Percentiles rank a stretch among this genome's conserved stretches.
These are phyloP conservation scores for Pardalotus punctatus DNA, from an alignment of 2,113 vertebrate species.

Conservation along the genomic window DNA sequence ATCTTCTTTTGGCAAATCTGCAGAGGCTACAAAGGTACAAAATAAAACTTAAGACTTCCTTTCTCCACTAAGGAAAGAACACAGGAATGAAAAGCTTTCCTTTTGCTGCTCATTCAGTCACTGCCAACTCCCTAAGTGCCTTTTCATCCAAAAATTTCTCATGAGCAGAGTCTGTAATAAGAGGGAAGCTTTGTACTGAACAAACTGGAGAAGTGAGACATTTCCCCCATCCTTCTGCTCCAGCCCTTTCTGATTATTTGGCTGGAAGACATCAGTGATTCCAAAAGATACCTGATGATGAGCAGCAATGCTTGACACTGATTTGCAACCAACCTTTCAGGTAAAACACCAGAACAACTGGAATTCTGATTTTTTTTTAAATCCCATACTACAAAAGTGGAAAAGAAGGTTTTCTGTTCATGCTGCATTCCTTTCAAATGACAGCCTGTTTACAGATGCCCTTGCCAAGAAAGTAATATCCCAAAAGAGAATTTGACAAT, in stretches of 20 bases:
- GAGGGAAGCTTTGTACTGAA: constrained; percentile 3
- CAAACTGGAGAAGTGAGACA: not conserved
- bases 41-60: constrained; percentile 14
- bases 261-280: not conserved
- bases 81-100: constrained; percentile 29
- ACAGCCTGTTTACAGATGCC: constrained; percentile 33
- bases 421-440: constrained; percentile 39
- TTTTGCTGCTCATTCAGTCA: constrained; percentile 3
- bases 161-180: not conserved
- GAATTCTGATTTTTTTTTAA: not conserved
- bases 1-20: constrained; percentile 31
- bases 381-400: not conserved
- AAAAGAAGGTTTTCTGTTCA: not conserved
- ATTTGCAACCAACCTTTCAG: not conserved
- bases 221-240: not conserved
- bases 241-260: not conserved
- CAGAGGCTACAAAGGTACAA: constrained; percentile 36
- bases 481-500: constrained; percentile 34
- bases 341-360: not conserved
- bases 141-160: constrained; percentile 29
- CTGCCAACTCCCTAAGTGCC: not conserved
- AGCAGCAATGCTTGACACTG: not conserved
- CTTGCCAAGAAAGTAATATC: constrained; percentile 43
- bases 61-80: not conserved
- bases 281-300: not conserved